phyloP scores from a whole-genome alignment of 2,113 vertebrate species.

The Mesembrinibis cayennensis region DNA sequence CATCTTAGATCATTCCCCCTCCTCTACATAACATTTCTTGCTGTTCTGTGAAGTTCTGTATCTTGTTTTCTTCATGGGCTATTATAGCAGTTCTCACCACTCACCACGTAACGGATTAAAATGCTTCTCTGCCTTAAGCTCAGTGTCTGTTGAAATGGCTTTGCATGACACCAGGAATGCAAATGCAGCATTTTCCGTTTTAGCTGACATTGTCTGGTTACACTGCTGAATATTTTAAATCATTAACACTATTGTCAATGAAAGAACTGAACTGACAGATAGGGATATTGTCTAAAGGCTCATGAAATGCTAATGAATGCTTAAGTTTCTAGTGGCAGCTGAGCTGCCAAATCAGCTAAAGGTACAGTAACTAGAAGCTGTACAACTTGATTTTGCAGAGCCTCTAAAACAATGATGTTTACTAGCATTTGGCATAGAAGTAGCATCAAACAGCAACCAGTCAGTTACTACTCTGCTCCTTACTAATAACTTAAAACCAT shows the following conservation, averaged over 20 bases:
- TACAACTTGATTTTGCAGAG: constrained; percentile 3
- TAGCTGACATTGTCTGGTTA: constrained; percentile 53
- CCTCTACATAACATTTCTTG: background rate
- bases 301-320: constrained; percentile 57
- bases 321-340: constrained; percentile 35
- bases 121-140: constrained; percentile 35
- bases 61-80: constrained; percentile 19
- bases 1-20: background rate
- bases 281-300: constrained; percentile 62
- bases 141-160: constrained; percentile 44
- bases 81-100: background rate
- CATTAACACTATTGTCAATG: constrained; percentile 53
- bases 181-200: constrained; percentile 28
- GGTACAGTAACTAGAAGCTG: background rate
- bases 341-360: constrained; percentile 27
- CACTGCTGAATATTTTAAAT: constrained; percentile 67
- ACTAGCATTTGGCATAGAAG: background rate
- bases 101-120: constrained; percentile 34
- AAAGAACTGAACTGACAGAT: constrained; percentile 52
- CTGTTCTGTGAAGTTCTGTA: background rate
- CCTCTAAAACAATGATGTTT: background rate
- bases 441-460: background rate
- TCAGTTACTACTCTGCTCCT: background rate
- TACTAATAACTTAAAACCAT: background rate
- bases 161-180: constrained; percentile 21